Conservation (phyloP, 2,113 vertebrate genomes). For the Zapus hudsonius region DNA sequence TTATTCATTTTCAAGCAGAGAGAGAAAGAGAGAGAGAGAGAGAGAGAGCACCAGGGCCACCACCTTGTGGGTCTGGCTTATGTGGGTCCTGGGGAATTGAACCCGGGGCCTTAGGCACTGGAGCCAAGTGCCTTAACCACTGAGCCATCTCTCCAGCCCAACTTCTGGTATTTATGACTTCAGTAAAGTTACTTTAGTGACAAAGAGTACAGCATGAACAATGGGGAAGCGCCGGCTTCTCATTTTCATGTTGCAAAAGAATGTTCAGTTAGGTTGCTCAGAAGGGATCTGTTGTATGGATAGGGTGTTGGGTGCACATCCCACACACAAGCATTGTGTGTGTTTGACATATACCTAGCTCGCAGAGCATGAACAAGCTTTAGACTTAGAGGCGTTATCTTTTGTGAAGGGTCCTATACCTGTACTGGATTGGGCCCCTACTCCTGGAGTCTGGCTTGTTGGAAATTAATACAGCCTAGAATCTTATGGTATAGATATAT, state of each 20-base stretch:
- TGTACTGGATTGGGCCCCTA: fast-evolving
- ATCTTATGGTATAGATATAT: fast-evolving
- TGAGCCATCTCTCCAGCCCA: no score
- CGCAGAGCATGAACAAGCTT: no score
- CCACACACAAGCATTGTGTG: no score
- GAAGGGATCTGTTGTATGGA: neutral
- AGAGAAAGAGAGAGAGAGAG: no score
- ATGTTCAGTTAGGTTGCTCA: neutral
- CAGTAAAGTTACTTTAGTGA: neutral
- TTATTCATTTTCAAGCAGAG: no score
- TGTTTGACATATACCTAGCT: no score
- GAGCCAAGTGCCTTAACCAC: no score
- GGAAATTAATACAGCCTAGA: neutral
- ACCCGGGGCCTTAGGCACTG: no score
- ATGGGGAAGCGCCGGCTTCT: neutral
- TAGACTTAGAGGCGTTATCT: fast-evolving
- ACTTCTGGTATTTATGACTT: neutral
- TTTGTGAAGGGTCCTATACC: neutral
- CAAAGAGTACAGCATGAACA: neutral
- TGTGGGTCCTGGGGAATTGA: no score
- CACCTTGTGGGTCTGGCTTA: no score
- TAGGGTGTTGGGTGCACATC: neutral
- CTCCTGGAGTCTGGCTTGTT: neutral
- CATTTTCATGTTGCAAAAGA: neutral
- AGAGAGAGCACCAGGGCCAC: no score